Evolutionary conservation across 2,113 vertebrate species (phyloP), one percentile per base, ranked within the genome.

Genomic region (Notarius quadriscutis): DNA sequence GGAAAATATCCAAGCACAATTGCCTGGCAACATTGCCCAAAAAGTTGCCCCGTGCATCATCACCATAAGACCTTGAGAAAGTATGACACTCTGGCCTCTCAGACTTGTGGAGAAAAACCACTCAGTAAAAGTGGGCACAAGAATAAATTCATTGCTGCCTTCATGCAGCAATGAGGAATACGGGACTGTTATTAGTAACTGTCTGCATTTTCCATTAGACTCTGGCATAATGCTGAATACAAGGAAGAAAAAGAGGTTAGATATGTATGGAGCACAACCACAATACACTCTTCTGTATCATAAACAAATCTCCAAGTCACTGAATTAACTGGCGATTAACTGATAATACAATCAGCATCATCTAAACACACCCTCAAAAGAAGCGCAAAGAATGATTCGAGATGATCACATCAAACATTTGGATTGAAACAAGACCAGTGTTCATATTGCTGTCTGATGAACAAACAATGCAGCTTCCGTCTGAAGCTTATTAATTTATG

Each of bases 51-150:
- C 30, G 30, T 30, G 30, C 30, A 30, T 30, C 30, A 30, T 30
- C 30, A 30, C 30, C 30, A 30, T 30, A 30, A 30, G 30, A 30
- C 30, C 30, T 30, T 30, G 30, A 30, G 1, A 30, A 30, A 30
- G 30, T 30, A 30, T 30, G 30, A 30, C 30, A 30, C 30, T 30
- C 30, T 30, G 30, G 30, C 30, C 30, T 30, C 30, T 30, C 30
- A 30, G 30, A 30, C 30, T 30, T 30, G 30, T 30, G 50, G 50
- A 78, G 20, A 55, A 77, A 77, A 53, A 25, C 12, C 25, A 77
- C 74, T 77, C 87, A 69, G 30, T 30, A 30, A 86, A 58, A 77
- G 20, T 55, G 83, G 62, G 15, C 7, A 78, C 11, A 58, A 58
- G 14, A 22, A 50, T 84, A 18, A 84, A 30, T 30, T 30, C 30